These are phyloP conservation scores for Chorisops tibialis DNA, from an alignment of 2,888 invertebrate species.

Conservation along the genomic window DNA sequence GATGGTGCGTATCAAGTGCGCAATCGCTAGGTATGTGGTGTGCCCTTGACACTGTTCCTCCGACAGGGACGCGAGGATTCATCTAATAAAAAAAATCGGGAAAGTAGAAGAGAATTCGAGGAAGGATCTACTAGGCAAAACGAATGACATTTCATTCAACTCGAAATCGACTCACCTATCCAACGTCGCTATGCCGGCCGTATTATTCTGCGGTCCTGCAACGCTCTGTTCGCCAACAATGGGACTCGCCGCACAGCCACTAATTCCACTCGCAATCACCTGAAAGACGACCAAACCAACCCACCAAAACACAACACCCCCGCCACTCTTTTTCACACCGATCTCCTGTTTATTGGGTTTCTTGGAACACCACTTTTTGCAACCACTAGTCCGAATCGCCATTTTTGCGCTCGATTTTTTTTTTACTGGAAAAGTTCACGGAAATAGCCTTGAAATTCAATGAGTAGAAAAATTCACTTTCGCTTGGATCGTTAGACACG, in stretches of 20 bases:
- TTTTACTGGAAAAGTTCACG: no score
- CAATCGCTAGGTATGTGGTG: no score
- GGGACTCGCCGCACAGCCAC: constrained; percentile 6
- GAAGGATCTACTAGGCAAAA: no score
- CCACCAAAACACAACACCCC: constrained; percentile 14
- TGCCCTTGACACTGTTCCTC: no score
- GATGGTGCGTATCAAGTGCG: no score
- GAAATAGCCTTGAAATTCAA: no score
- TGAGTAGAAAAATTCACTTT: no score
- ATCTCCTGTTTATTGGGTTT: constrained; percentile 4
- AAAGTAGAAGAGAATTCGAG: no score
- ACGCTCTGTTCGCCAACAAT: not conserved
- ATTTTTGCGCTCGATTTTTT: not conserved
- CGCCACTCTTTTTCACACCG: not conserved
- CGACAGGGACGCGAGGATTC: no score
- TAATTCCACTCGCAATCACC: not conserved
- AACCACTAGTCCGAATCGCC: constrained; percentile 25
- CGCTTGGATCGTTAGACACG: no score
- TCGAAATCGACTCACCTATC: not conserved
- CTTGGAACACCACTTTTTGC: constrained; percentile 12
- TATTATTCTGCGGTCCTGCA: not conserved
- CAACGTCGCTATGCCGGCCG: not conserved
- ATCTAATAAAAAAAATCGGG: no score
- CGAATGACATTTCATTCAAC: no score
- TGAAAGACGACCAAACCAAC: constrained; percentile 4